A percentile compares a stretch with the other conserved stretches of the same genome.
Evolutionary conservation across 2,113 vertebrate species (phyloP).

Genomic region (Prionailurus bengalensis): DNA sequence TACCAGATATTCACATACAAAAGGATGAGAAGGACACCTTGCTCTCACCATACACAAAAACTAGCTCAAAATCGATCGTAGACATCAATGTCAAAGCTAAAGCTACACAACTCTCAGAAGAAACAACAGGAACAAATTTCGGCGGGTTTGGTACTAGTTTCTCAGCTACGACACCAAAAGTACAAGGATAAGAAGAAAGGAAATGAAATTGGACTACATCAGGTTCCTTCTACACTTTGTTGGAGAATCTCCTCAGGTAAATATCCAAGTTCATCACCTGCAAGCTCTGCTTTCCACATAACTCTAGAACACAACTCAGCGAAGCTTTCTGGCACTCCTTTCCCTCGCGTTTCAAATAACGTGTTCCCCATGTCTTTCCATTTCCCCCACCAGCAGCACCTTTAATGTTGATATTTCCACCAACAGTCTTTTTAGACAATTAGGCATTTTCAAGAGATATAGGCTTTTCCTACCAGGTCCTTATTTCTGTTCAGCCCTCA

Average conservation of each 20-base stretch:
- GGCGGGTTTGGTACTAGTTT: neutral
- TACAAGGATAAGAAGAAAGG: neutral
- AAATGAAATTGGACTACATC: neutral
- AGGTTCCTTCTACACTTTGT: neutral
- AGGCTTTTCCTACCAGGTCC: neutral
- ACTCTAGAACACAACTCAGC: neutral
- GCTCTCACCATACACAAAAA: neutral
- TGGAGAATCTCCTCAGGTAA: neutral
- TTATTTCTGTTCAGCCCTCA: neutral
- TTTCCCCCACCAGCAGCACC: too few relatives aligned
- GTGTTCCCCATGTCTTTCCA: neutral
- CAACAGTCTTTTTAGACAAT: neutral
- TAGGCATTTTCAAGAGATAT: neutral
- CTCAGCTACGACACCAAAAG: neutral
- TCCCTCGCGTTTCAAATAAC: neutral
- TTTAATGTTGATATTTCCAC: neutral
- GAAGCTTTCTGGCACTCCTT: neutral
- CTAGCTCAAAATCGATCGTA: neutral
- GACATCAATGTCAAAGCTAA: neutral
- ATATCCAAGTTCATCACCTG: neutral
- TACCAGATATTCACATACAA: neutral
- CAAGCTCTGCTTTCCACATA: neutral
- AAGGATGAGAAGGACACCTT: neutral
- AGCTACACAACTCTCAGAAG: neutral
- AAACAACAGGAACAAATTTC: neutral